Evolutionary conservation across 2,797 vertebrate genomes (phyloP).

Genomic region (Lepus townsendii): DNA sequence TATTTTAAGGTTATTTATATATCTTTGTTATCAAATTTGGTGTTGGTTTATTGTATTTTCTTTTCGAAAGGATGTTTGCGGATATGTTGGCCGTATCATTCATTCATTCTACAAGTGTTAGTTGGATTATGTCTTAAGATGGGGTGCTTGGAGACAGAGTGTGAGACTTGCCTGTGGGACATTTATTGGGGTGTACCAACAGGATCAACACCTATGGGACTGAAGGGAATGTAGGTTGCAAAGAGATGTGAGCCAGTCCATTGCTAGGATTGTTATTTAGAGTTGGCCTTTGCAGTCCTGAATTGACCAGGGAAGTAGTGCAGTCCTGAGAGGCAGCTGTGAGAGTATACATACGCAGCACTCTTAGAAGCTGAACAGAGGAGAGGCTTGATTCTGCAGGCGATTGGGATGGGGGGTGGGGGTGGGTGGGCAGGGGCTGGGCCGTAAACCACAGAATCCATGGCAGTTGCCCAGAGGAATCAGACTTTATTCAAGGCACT

Average conservation of each 20-base stretch:
- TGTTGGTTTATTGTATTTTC: constrained; percentile 12
- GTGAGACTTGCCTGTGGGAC: neutral
- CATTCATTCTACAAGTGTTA: neutral
- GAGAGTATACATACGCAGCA: neutral
- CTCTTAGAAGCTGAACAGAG: neutral
- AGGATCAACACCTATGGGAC: neutral
- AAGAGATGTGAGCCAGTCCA: neutral
- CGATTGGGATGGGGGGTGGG: neutral
- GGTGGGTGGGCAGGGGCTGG: neutral
- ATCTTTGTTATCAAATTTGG: neutral
- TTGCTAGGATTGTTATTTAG: neutral
- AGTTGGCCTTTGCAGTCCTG: neutral
- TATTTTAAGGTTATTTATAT: neutral
- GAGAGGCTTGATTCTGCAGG: neutral
- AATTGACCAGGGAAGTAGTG: neutral
- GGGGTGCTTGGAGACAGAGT: neutral
- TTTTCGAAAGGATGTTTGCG: neutral
- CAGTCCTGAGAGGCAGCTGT: neutral
- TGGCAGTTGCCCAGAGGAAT: neutral
- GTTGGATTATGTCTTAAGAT: neutral
- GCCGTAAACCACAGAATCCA: neutral
- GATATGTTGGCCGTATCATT: neutral
- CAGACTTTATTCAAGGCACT: neutral
- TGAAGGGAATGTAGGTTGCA: neutral
- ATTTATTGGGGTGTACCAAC: neutral